These are phyloP conservation scores for Ambastaia sidthimunki DNA, from an alignment of 2,797 vertebrate species.

Conservation along the genomic window DNA sequence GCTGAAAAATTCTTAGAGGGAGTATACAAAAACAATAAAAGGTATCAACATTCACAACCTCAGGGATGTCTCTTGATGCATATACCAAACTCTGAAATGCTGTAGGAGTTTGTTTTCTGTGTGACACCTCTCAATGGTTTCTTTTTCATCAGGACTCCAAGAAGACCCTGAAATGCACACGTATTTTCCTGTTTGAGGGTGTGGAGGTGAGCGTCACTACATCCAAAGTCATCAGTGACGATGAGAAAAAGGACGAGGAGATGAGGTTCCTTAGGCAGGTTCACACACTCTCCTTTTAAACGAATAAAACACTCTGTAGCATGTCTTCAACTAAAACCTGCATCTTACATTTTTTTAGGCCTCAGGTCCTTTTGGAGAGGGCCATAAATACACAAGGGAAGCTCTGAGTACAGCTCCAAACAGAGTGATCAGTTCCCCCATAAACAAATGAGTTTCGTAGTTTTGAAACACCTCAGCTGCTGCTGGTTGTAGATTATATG, in stretches of 20 bases:
- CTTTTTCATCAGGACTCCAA: constrained; percentile 75
- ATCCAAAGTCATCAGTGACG: constrained; percentile 94
- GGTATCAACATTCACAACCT: no score
- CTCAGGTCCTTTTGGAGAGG: constrained; percentile 29
- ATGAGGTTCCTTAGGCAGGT: constrained; percentile 94
- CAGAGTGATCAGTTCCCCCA: not conserved
- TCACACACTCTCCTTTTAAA: not conserved
- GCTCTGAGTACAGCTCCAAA: constrained; percentile 41
- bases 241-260: constrained; percentile 97
- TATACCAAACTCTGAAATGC: no score
- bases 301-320: no score
- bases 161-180: constrained; percentile 92
- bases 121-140: not conserved
- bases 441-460: not conserved
- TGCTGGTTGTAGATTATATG: not conserved
- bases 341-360: constrained; percentile 55
- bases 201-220: constrained; percentile 97
- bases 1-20: no score
- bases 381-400: constrained; percentile 44
- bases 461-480: constrained; percentile 9
- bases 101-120: no score
- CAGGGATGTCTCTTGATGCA: no score
- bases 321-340: constrained; percentile 27
- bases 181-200: constrained; percentile 91
- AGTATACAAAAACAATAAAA: no score